Evolutionary conservation across 2,113 vertebrate genomes (phyloP), one percentile per base, ranked within the genome.

Genomic region (Siniperca chuatsi): DNA sequence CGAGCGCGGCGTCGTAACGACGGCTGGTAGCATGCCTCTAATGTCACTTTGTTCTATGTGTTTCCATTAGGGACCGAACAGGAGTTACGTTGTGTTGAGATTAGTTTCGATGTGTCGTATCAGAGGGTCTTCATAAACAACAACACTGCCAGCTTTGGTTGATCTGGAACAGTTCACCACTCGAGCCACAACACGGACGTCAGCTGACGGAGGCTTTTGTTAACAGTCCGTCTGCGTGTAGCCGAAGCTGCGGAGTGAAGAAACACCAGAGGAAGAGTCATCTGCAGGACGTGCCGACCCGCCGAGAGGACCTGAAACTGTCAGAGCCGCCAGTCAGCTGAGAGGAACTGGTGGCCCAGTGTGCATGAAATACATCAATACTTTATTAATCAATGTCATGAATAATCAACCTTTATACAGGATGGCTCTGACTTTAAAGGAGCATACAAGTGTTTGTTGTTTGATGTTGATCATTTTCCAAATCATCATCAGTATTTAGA

Each of bases 11-110:
- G 6, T 20, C 8, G 35, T 67, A 13, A 9, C 18, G 21, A 23
- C 25, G 67, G 60, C 86, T 44, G 85, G 50, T 75, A 87, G 88
- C 91, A 87, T 91, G 92, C 89, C 81, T 92, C 85, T 82, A 62
- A 85, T 81, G 74, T 93, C 83, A 86, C 89, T 89, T 92, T 89
- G 84, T 90, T 90, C 76, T 88, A 70, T 40, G 40, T 93, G 83
- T 88, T 81, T 88, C 83, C 83, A 74, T 76, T 89, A 82, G 88
- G 78, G 84, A 80, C 6, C 33, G 6, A 76, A n/a, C 80, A 70
- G 84, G 82, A 81, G 77, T 87, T 23, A 42, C 42, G 70, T 84
- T 48, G 58, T 87, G 67, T 76, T 84, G 54, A 86, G 50, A 79
- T 85, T 87, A 83, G 79, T 88, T 79, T 89, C 20, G 11, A 71